Base-by-base conservation (phyloP, 2,113 vertebrate species). In the Mormyrus lacerda region DNA sequence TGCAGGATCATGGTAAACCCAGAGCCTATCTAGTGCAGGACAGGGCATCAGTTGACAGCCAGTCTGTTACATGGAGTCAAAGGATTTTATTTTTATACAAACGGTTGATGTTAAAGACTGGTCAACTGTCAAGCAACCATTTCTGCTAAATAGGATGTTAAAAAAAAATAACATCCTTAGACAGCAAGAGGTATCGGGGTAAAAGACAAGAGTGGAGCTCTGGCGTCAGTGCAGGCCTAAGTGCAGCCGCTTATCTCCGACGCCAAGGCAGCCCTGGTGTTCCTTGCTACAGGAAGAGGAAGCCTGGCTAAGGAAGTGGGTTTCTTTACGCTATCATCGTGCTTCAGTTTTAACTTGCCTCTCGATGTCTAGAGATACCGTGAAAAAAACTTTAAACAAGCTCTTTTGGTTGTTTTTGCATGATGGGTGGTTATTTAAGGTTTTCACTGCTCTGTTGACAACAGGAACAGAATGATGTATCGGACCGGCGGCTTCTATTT, bases 251-350 rank as follows among this genome's bases (percentile, higher is more conserved):
- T 93, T 93, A 93, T 94, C 92, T 91, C 61, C 55, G 7, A 51
- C 51, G 4, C 35, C 31, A 24, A 11, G 89, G 88, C 85, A 89
- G 69, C 89, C 90, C n/a, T 2, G 50, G 45, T 13, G 45, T 39
- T 82, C 79, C 91, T 15, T 90, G 89, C 89, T 89, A 92, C 90
- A 50, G 19, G 89, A 92, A 93, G 90, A 91, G 93, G 95, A 96
- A 94, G 92, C 91, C 55, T 45, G 73, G 87, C 61, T 17, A 94
- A 96, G 95, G 95, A 96, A 95, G 95, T 95, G 48, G 88, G 19
- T 55, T 27, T 94, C 90, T 45, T 10, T 42, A 73, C 50, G 48
- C 90, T 82, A 15, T 48, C 82, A 86, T 58, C 83, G 85, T 50
- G 35, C 21, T 42, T 88, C 21, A 42, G 85, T 87, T 44, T 61